Percentiles rank a stretch among this genome's conserved stretches.
phyloP scores from a whole-genome alignment of 2,888 invertebrate genomes.

The Melieria picta region DNA sequence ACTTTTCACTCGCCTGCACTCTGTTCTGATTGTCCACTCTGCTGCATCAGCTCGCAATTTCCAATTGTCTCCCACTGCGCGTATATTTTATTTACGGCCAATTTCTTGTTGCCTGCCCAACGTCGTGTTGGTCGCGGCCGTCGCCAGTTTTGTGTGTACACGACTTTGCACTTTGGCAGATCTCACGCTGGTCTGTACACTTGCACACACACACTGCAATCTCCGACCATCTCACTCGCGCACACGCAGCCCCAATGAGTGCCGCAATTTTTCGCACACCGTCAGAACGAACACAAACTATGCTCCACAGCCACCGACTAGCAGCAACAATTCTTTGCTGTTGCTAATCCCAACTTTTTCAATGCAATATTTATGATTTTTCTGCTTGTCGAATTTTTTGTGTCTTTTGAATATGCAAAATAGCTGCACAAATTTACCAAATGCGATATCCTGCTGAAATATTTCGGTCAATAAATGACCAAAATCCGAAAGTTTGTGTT shows the following conservation, averaged over 20 bases:
- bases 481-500: constrained; percentile 12
- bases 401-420: background rate
- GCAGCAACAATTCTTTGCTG: background rate
- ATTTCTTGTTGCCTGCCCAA: no score
- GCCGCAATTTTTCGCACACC: background rate
- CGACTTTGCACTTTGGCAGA: constrained; percentile 22
- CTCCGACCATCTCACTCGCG: constrained; percentile 3
- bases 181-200: constrained; percentile 3
- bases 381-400: background rate
- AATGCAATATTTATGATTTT: background rate
- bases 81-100: no score
- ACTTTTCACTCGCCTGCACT: no score
- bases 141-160: constrained; percentile 29
- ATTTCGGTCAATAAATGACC: constrained; percentile 23
- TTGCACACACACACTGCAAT: constrained; percentile 1
- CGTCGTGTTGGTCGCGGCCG: background rate
- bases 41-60: no score
- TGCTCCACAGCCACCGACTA: constrained; percentile 4
- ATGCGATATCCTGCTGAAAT: constrained; percentile 8
- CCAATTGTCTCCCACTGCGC: no score
- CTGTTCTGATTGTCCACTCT: no score
- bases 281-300: constrained; percentile 19
- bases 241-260: background rate
- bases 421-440: constrained; percentile 1
- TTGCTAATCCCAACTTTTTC: background rate